Percentiles rank a stretch among this genome's conserved stretches.
Evolutionary conservation across 2,113 vertebrate species (phyloP).

Genomic region (Strix aluco): DNA sequence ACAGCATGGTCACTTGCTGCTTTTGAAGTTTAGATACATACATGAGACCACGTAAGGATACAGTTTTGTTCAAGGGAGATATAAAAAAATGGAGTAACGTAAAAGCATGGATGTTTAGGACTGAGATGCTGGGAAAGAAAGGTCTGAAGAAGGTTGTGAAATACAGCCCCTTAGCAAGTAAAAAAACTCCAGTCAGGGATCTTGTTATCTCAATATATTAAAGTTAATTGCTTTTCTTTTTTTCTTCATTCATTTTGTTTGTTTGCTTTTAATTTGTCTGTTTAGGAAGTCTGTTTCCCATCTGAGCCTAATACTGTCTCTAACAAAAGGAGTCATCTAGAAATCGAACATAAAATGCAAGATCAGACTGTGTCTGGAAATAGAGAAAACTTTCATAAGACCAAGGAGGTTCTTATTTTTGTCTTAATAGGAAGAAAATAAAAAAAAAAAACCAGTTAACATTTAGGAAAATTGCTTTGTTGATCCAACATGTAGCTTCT

Average conservation of each 20-base stretch:
- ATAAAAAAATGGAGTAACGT: background rate
- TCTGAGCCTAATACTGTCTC: background rate
- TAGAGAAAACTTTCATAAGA: background rate
- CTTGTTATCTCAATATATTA: background rate
- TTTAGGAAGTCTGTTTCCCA: background rate
- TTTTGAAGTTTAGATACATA: background rate
- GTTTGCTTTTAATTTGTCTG: constrained; percentile 32
- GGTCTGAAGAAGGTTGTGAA: background rate
- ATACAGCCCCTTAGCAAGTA: background rate
- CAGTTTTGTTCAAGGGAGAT: background rate
- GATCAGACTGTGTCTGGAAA: background rate
- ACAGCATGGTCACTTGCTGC: background rate
- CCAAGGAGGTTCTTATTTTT: background rate
- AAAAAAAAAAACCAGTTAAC: background rate
- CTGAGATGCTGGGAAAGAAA: background rate
- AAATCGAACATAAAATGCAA: background rate
- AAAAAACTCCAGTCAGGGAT: background rate
- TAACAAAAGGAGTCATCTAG: background rate
- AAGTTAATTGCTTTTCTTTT: background rate
- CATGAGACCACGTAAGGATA: background rate
- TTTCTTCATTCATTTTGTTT: background rate
- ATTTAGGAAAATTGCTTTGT: background rate
- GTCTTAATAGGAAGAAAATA: background rate
- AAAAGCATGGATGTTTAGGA: background rate
- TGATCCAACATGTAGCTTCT: background rate